Percentiles rank a stretch among this genome's conserved stretches.
These are phyloP conservation scores for Pseudoips prasinana DNA, from an alignment of 2,888 invertebrate genomes.

Conservation along the genomic window DNA sequence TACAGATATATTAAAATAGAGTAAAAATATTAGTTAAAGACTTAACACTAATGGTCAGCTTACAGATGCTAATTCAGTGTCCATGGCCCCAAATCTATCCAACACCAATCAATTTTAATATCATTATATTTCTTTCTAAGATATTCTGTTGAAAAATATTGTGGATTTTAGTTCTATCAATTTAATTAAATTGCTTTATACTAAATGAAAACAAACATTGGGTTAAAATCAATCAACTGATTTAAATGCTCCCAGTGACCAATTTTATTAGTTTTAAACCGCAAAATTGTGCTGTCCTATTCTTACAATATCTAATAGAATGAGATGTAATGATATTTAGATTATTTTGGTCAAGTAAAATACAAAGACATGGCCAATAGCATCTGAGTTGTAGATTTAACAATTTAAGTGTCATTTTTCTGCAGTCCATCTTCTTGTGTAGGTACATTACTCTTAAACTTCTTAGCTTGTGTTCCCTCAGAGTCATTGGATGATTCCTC, in stretches of 20 bases:
- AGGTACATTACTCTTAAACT: conserved; percentile 57
- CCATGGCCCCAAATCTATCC: background rate
- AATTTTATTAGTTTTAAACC: no score
- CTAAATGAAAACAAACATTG: no score
- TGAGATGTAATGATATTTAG: no score
- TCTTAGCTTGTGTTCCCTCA: conserved; percentile 69
- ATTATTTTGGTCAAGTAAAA: no score
- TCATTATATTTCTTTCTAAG: no score
- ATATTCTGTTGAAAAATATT: no score
- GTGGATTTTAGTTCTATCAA: no score
- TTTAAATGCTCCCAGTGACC: no score
- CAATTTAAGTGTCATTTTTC: conserved; percentile 47
- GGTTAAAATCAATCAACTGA: no score
- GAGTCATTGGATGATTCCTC: conserved; percentile 61
- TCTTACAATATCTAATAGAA: no score
- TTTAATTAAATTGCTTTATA: no score
- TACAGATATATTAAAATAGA: conserved; percentile 47
- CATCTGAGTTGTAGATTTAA: conserved; percentile 24
- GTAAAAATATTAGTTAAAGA: conserved; percentile 41
- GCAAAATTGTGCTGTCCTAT: no score
- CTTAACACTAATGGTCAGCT: conserved; percentile 37
- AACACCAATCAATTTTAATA: conserved; percentile 10
- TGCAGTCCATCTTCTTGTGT: conserved; percentile 37
- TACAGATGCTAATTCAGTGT: conserved; percentile 21
- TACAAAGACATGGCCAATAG: conserved; percentile 26